phyloP scores from a whole-genome alignment of 2,797 vertebrate genomes.

The Xiphophorus birchmanni region DNA sequence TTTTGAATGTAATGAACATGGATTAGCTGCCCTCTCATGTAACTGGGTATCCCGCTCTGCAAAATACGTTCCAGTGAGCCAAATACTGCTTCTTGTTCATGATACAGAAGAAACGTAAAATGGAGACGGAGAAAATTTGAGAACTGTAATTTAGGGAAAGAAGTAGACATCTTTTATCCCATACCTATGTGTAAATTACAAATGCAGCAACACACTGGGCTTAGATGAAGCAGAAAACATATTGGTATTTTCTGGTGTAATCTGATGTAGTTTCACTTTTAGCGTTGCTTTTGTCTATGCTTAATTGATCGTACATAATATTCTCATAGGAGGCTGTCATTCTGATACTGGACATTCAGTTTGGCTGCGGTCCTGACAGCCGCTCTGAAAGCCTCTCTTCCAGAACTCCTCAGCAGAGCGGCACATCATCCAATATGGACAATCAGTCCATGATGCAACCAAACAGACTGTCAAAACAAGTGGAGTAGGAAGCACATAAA shows the following conservation, averaged over 20 bases:
- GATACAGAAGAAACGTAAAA: constrained; percentile 16
- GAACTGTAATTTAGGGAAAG: not conserved
- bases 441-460: constrained; percentile 42
- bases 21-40: constrained; percentile 39
- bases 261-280: constrained; percentile 16
- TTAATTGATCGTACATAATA: constrained; percentile 28
- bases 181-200: not conserved
- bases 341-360: constrained; percentile 45
- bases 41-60: constrained; percentile 15
- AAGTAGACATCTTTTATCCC: not conserved
- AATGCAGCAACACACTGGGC: not conserved
- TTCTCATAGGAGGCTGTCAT: constrained; percentile 33
- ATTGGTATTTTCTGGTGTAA: not conserved
- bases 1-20: constrained; percentile 48
- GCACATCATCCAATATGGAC: constrained; percentile 46
- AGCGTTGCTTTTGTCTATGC: constrained; percentile 14
- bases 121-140: not conserved
- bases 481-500: constrained; percentile 53
- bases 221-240: not conserved
- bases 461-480: constrained; percentile 40
- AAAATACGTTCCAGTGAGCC: constrained; percentile 15
- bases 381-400: constrained; percentile 58
- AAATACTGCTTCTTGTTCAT: not conserved
- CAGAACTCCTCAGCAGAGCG: constrained; percentile 38
- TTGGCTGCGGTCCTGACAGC: constrained; percentile 49